A percentile compares a stretch with the other conserved stretches of the same genome.
Conservation (phyloP, 1,140 invertebrate genomes). For the Halesus radiatus region DNA sequence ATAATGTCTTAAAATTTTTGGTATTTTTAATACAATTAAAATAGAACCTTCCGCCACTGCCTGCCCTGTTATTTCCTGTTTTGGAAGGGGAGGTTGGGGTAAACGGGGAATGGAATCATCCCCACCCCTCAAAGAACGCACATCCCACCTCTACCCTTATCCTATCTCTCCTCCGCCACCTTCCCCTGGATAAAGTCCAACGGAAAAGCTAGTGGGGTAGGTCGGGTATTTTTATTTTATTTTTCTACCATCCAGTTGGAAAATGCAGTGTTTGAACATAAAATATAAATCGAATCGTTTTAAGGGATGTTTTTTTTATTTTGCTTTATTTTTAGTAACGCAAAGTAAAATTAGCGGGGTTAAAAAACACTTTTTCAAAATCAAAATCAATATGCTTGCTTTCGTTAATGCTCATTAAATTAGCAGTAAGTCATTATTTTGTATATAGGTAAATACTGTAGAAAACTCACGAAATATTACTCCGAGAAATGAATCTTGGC, state of each 20-base stretch:
- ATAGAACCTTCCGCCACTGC: not conserved
- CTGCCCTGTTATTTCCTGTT: not conserved
- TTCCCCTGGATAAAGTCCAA: not conserved
- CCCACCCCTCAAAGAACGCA: conserved; percentile 5
- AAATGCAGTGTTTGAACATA: not conserved
- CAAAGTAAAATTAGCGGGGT: too few relatives aligned
- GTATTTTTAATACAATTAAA: not conserved
- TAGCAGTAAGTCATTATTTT: too few relatives aligned
- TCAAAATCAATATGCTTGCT: too few relatives aligned
- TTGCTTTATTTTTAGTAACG: too few relatives aligned
- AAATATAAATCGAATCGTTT: too few relatives aligned
- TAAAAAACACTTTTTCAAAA: too few relatives aligned
- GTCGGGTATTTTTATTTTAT: not conserved
- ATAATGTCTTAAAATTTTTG: too few relatives aligned
- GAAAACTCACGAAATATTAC: too few relatives aligned
- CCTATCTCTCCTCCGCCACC: not conserved
- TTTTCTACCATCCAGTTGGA: not conserved
- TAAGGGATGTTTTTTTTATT: too few relatives aligned
- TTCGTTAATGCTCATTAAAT: too few relatives aligned
- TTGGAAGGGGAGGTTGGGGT: not conserved
- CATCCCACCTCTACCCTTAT: not conserved
- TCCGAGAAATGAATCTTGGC: too few relatives aligned
- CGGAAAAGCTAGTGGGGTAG: conserved; percentile 11
- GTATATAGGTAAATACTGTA: too few relatives aligned
- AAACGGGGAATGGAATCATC: not conserved